A percentile compares a stretch with the other conserved stretches of the same genome.
Conservation (phyloP, 2,888 invertebrate species). For the Acanthacorydalis orientalis region DNA sequence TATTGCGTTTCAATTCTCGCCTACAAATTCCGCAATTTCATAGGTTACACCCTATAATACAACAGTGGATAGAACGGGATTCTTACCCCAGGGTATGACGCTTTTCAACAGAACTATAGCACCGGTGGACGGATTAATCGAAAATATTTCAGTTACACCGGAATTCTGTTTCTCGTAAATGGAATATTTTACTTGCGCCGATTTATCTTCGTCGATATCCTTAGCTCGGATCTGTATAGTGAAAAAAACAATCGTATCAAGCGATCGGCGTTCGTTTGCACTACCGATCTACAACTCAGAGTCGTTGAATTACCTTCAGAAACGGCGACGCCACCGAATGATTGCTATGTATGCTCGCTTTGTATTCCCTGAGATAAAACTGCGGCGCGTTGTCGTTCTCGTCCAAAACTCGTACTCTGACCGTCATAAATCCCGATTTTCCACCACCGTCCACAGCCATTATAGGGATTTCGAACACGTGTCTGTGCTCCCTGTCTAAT, state of each 20-base stretch:
- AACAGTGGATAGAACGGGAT: no score
- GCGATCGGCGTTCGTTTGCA: no score
- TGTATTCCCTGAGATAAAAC: constrained; percentile 62
- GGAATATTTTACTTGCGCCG: constrained; percentile 56
- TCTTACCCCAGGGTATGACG: constrained; percentile 32
- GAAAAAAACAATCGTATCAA: constrained; percentile 5
- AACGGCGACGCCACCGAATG: constrained; percentile 37
- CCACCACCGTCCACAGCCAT: constrained; percentile 73
- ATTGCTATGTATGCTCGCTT: constrained; percentile 49
- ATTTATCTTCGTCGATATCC: constrained; percentile 63
- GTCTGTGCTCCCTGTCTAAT: constrained; percentile 58
- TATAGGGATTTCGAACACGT: constrained; percentile 57
- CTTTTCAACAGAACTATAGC: constrained; percentile 48
- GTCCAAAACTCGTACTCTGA: constrained; percentile 68
- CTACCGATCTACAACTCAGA: neutral
- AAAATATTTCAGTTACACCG: constrained; percentile 49
- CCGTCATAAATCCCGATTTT: constrained; percentile 52
- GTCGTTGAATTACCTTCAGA: constrained; percentile 29
- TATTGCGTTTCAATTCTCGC: no score
- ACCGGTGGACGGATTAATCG: constrained; percentile 58
- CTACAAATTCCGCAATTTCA: no score
- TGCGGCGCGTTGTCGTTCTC: constrained; percentile 69
- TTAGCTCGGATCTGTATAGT: constrained; percentile 40
- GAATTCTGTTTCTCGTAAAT: constrained; percentile 53
- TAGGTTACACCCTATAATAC: no score